Evolutionary conservation across 2,113 vertebrate genomes (phyloP).

Genomic region (Chaetorhynchus papuensis): DNA sequence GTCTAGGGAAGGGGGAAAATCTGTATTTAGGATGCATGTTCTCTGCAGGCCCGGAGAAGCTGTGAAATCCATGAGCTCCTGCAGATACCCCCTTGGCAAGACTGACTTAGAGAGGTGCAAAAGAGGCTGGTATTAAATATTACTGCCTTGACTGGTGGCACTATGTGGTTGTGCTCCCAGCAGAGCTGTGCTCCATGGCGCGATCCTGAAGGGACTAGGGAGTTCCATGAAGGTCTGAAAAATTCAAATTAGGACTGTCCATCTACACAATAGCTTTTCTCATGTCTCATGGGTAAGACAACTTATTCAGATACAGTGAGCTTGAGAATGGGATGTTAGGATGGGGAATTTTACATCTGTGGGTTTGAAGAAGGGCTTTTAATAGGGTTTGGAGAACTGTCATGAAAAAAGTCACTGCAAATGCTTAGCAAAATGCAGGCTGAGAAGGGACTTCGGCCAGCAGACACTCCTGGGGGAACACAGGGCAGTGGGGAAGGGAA

Average conservation of each 20-base stretch:
- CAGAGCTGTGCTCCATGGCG: fast-evolving
- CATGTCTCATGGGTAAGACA: background rate
- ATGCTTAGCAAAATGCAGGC: background rate
- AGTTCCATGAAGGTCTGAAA: background rate
- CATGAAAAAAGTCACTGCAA: background rate
- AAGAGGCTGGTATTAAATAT: background rate
- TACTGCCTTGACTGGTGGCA: background rate
- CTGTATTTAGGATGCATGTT: background rate
- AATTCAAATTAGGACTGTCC: background rate
- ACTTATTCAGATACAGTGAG: fast-evolving
- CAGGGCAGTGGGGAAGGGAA: background rate
- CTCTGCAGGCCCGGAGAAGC: background rate
- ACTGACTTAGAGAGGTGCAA: background rate
- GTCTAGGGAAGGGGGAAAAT: background rate
- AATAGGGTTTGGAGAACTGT: background rate
- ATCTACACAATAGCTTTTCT: background rate
- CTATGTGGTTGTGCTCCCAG: background rate
- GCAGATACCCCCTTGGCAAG: background rate
- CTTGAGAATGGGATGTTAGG: background rate
- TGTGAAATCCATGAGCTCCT: background rate
- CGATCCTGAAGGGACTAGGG: background rate
- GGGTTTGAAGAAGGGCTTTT: background rate
- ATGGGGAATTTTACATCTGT: background rate
- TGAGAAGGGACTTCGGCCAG: background rate
- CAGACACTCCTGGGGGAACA: background rate